These are phyloP conservation scores for Sesamia inferens DNA, from an alignment of 2,888 invertebrate genomes.

Conservation along the genomic window DNA sequence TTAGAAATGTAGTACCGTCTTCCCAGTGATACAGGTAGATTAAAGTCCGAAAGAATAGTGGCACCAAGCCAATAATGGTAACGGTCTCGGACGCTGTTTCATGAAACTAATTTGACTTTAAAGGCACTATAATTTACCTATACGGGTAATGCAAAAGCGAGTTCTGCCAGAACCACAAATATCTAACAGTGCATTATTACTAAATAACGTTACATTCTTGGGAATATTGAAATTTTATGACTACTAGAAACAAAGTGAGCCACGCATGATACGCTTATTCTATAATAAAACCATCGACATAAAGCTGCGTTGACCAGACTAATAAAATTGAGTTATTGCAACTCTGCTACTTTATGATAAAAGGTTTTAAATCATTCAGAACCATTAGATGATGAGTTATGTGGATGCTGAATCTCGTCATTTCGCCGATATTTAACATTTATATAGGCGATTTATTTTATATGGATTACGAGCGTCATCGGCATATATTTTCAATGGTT, in stretches of 20 bases:
- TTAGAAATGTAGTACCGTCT: conserved; percentile 67
- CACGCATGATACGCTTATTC: conserved; percentile 76
- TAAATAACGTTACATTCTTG: conserved; percentile 69
- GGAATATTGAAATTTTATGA: conserved; percentile 80
- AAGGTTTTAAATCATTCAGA: conserved; percentile 89
- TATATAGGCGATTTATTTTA: conserved; percentile 87
- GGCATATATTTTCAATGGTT: conserved; percentile 82
- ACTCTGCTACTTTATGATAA: conserved; percentile 89
- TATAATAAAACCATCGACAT: conserved; percentile 85
- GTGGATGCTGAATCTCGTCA: conserved; percentile 86
- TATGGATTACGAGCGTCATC: conserved; percentile 83
- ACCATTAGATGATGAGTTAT: conserved; percentile 90
- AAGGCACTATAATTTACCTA: conserved; percentile 82
- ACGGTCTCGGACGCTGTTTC: conserved; percentile 76
- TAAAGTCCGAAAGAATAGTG: conserved; percentile 77
- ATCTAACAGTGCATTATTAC: conserved; percentile 68
- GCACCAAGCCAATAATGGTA: conserved; percentile 83
- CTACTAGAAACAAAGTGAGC: conserved; percentile 76
- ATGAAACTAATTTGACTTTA: conserved; percentile 85
- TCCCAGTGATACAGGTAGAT: conserved; percentile 71
- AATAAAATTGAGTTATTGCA: conserved; percentile 89
- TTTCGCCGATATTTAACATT: conserved; percentile 86
- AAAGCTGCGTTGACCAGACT: conserved; percentile 86
- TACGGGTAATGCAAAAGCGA: conserved; percentile 76
- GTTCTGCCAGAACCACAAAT: conserved; percentile 79